phyloP scores from a whole-genome alignment of 1,140 invertebrate species.

The Drosophila orena region DNA sequence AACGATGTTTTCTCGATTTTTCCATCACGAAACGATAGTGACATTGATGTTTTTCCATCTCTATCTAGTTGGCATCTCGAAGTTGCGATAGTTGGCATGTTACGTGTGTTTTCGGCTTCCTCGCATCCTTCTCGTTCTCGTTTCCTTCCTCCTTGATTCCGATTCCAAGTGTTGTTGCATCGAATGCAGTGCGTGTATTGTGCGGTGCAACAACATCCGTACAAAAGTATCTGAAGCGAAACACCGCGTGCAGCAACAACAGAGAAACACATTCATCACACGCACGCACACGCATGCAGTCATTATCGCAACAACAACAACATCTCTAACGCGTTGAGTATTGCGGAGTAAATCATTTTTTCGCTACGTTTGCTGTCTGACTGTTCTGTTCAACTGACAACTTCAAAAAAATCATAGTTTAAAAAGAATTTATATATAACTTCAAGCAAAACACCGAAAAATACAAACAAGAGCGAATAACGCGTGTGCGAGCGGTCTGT shows the following conservation, averaged over 20 bases:
- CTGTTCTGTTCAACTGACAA: too few species aligned
- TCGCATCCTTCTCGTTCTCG: constrained; percentile 45
- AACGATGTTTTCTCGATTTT: neutral
- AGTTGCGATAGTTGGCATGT: constrained; percentile 30
- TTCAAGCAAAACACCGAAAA: neutral
- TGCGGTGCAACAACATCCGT: neutral
- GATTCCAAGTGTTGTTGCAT: constrained; percentile 30
- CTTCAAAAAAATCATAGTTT: neutral
- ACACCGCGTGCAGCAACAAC: constrained; percentile 15
- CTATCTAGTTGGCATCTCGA: constrained; percentile 9
- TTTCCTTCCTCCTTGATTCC: constrained; percentile 26
- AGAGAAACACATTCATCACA: neutral
- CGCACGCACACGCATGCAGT: neutral
- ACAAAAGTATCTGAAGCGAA: neutral
- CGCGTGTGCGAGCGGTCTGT: constrained; percentile 27
- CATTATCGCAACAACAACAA: constrained; percentile 13
- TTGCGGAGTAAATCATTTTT: constrained; percentile 25
- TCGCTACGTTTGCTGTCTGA: constrained; percentile 39
- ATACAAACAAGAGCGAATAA: constrained; percentile 31
- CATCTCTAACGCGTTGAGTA: constrained; percentile 1
- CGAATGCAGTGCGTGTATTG: neutral
- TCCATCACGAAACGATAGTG: neutral
- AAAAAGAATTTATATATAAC: neutral
- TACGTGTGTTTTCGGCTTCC: constrained; percentile 51
- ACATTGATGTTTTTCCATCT: constrained; percentile 1